These are phyloP conservation scores for Ormyrus nitidulus DNA, from an alignment of 2,888 invertebrate genomes.

Conservation along the genomic window DNA sequence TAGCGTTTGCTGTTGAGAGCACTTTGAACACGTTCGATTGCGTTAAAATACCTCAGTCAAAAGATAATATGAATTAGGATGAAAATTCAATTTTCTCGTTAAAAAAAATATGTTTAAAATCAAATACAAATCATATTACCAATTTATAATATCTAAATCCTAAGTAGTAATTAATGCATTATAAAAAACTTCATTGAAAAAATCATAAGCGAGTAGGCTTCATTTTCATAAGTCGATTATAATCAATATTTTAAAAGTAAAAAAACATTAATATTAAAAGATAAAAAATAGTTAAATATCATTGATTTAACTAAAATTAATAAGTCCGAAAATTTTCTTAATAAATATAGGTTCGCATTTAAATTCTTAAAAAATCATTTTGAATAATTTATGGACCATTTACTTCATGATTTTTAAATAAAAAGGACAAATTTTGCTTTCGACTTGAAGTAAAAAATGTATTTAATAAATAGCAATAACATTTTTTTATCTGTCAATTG, in stretches of 20 bases:
- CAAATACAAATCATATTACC: not conserved
- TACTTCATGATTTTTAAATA: not conserved
- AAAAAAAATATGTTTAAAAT: not conserved
- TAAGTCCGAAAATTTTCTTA: slow-evolving; percentile 28
- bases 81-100: slow-evolving; percentile 26
- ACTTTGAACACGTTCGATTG: slow-evolving; percentile 51
- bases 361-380: not conserved
- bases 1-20: slow-evolving; percentile 38
- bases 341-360: not conserved
- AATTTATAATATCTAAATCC: slow-evolving; percentile 23
- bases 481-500: slow-evolving; percentile 23
- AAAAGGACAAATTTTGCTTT: too few relatives aligned
- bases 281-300: slow-evolving; percentile 21
- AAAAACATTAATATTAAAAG: slow-evolving; percentile 35
- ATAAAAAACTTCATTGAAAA: slow-evolving; percentile 28
- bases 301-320: slow-evolving; percentile 30
- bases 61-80: slow-evolving; percentile 32
- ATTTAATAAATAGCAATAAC: slow-evolving; percentile 9
- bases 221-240: slow-evolving; percentile 14
- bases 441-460: slow-evolving; percentile 5
- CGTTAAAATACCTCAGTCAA: slow-evolving; percentile 46
- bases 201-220: not conserved
- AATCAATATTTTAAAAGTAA: slow-evolving; percentile 29
- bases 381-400: not conserved
- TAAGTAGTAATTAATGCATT: slow-evolving; percentile 4